phyloP scores from a whole-genome alignment of 1,140 invertebrate species.

The Calephelis nemesis region DNA sequence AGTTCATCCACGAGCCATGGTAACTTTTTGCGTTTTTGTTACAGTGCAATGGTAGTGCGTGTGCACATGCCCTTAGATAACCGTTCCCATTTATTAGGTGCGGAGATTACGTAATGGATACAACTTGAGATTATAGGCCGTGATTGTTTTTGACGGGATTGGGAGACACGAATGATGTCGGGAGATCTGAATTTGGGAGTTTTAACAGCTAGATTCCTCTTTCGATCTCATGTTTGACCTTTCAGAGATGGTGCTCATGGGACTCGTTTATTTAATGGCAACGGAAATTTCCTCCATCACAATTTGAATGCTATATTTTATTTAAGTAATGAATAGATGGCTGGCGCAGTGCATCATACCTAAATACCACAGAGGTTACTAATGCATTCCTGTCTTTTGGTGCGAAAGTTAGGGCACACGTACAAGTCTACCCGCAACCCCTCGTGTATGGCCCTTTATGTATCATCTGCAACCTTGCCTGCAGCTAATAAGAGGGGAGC shows the following conservation, averaged over 20 bases:
- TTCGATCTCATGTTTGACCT: background rate
- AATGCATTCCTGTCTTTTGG: too few relatives aligned
- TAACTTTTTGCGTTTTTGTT: background rate
- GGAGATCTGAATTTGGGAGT: slow-evolving; percentile 7
- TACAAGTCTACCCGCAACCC: too few relatives aligned
- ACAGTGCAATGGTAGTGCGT: background rate
- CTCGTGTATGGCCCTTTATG: too few relatives aligned
- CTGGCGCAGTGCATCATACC: too few relatives aligned
- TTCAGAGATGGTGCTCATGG: background rate
- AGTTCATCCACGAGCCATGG: too few relatives aligned
- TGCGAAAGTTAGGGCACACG: too few relatives aligned
- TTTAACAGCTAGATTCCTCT: slow-evolving; percentile 12
- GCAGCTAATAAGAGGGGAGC: too few relatives aligned
- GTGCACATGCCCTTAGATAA: background rate
- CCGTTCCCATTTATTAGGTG: slow-evolving; percentile 18
- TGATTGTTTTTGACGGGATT: slow-evolving; percentile 6
- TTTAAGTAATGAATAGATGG: too few relatives aligned
- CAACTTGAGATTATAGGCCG: slow-evolving; percentile 6
- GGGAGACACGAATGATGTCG: slow-evolving; percentile 2
- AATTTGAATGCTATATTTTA: background rate
- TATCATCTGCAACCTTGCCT: too few relatives aligned
- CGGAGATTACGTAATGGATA: slow-evolving; percentile 14
- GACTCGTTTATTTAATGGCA: slow-evolving; percentile 6
- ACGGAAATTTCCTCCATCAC: background rate
- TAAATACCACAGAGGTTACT: too few relatives aligned